Base-by-base conservation (phyloP, 2,113 vertebrate genomes). In the Micronycteris hirsuta region DNA sequence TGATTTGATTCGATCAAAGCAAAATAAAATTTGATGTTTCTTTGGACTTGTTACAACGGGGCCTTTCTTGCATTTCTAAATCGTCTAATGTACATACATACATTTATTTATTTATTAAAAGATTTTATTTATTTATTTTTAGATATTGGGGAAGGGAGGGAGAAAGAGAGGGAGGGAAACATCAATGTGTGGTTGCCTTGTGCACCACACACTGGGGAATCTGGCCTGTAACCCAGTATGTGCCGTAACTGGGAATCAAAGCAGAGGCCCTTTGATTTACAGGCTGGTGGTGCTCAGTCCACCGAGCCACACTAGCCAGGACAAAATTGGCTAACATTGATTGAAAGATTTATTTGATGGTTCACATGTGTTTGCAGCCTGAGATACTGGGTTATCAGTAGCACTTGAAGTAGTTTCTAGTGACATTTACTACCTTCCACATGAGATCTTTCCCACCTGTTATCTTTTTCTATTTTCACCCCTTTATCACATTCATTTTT, bases 21-120 rank as follows among this genome's bases (percentile, higher is more conserved):
- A 90, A 90, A 95, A 86, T 87, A 67, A 92, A 88, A 54, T 68
- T 47, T 56, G 52, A 43, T 91, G 22, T 52, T 92, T 92, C 49
- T 92, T 77, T n/a, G 81, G 13, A 45, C 33, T 82, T 94, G 58
- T 90, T 92, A 58, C 92, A 58, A 81, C 22, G 7, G 28, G 33
- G 80, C 33, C 36, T 28, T 71, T 91, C 10, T 10, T 91, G 36
- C 16, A n/a, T 82, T 94, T 96, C 67, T 94, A 33, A 91, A 54
- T 43, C 78, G 33, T 33, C 26, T 77, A 76, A 76, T 20, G 54
- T 90, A 45, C 70, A 43, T 78, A 86, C 33, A 73, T 80, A 74
- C 43, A 94, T 68, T 86, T 45, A 47, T 47, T 47, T 47, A 47
- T 47, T 47, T 47, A 47, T 47, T 47, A 10, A 47, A 47, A 47